These are phyloP conservation scores for Alces alces DNA, from an alignment of 2,113 vertebrate genomes.

Conservation along the genomic window DNA sequence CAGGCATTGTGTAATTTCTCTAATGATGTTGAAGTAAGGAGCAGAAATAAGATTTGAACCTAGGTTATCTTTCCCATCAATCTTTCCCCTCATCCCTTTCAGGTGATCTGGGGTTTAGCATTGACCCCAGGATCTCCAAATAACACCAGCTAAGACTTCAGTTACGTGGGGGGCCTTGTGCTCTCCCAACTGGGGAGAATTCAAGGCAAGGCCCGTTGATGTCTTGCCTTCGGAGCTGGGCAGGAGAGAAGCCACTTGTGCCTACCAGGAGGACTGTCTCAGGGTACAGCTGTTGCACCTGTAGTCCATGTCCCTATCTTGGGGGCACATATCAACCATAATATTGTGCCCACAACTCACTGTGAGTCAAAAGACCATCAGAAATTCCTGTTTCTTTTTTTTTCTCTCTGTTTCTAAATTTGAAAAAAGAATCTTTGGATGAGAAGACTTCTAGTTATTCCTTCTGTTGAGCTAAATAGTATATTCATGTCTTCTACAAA, in stretches of 20 bases:
- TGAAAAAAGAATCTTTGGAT: not conserved
- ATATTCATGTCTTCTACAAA: conserved; percentile 28
- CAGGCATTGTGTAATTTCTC: not conserved
- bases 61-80: not conserved
- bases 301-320: too few relatives aligned
- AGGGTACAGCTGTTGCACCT: too few relatives aligned
- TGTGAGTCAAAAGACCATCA: not conserved
- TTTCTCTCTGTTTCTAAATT: conserved; percentile 21
- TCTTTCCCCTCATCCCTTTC: not conserved
- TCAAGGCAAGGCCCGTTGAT: not conserved
- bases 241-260: not conserved
- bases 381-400: conserved; percentile 5
- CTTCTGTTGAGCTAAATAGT: conserved; percentile 42
- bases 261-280: not conserved
- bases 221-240: not conserved
- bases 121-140: not conserved
- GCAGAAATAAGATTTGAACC: not conserved
- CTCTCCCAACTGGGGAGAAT: not conserved
- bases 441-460: not conserved
- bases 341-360: not conserved
- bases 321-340: not conserved
- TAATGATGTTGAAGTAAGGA: not conserved
- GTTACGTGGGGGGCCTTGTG: too few relatives aligned
- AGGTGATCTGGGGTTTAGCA: too few relatives aligned
- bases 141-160: not conserved